phyloP scores from a whole-genome alignment of 2,888 invertebrate genomes.

The Geotrupes spiniger region DNA sequence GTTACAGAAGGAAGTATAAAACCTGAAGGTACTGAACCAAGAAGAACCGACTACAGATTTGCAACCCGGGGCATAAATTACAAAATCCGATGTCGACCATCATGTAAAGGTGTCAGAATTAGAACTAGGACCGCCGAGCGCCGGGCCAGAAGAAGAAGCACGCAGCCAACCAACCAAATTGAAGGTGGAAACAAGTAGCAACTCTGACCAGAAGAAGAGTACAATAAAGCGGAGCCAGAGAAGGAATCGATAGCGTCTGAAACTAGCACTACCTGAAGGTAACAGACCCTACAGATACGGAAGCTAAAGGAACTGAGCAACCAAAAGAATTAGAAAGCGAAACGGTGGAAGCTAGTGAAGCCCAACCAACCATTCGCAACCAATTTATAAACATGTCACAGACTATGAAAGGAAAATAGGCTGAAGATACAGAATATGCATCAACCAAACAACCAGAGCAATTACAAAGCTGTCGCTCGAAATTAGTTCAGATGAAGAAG shows the following conservation, averaged over 20 bases:
- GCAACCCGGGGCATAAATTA: background rate
- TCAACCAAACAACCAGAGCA: background rate
- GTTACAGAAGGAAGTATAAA: background rate
- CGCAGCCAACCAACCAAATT: no score
- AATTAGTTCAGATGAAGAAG: constrained; percentile 8
- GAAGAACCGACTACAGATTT: background rate
- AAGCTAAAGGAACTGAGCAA: no score
- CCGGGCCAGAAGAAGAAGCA: no score
- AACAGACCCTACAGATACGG: constrained; percentile 11
- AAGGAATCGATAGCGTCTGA: background rate
- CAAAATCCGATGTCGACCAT: constrained; percentile 3
- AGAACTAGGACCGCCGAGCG: background rate
- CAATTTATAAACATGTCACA: no score
- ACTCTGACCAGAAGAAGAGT: constrained; percentile 4
- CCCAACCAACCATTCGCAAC: no score
- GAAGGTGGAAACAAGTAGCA: constrained; percentile 6
- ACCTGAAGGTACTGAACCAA: constrained; percentile 6
- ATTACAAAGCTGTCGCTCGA: background rate
- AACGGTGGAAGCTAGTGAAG: background rate
- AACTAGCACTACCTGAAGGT: background rate
- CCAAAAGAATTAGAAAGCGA: background rate
- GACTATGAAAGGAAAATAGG: no score
- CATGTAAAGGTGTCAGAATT: constrained; percentile 3
- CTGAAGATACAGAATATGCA: background rate
- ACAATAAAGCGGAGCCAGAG: no score